Conservation (phyloP, 2,797 vertebrate genomes). For the Pantherophis alleghaniensis region DNA sequence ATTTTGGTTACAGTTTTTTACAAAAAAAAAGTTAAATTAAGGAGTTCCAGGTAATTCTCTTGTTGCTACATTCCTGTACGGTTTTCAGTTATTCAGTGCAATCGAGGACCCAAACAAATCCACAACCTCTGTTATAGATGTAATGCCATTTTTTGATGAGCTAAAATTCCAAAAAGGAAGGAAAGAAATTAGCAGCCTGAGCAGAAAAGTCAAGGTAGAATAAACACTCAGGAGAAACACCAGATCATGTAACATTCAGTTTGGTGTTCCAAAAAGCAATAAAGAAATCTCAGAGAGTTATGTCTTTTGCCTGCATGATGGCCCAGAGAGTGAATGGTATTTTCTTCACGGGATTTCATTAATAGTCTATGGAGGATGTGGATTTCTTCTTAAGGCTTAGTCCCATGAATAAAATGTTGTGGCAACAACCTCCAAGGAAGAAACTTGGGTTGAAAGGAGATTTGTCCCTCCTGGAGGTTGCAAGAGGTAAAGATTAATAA, state of each 20-base stretch:
- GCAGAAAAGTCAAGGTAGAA: slow-evolving; percentile 16
- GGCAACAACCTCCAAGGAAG: slow-evolving; percentile 51
- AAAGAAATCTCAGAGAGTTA: neutral
- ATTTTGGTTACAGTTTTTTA: slow-evolving; percentile 28
- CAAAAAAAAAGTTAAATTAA: slow-evolving; percentile 15
- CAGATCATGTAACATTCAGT: slow-evolving; percentile 2
- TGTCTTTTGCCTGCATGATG: slow-evolving; percentile 5
- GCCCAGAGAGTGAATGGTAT: neutral
- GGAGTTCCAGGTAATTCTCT: slow-evolving; percentile 54
- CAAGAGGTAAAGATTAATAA: slow-evolving; percentile 44
- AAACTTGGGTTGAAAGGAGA: slow-evolving; percentile 55
- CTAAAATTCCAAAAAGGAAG: slow-evolving; percentile 26
- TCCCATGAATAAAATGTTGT: slow-evolving; percentile 56
- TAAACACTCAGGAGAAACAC: neutral
- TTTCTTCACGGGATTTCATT: slow-evolving; percentile 33
- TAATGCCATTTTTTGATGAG: slow-evolving; percentile 6
- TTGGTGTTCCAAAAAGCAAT: neutral
- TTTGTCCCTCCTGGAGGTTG: slow-evolving; percentile 56
- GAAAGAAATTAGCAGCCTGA: slow-evolving; percentile 15
- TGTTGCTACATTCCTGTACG: slow-evolving; percentile 40
- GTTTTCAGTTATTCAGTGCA: slow-evolving; percentile 36
- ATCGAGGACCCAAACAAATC: slow-evolving; percentile 7
- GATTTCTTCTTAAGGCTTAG: slow-evolving; percentile 62
- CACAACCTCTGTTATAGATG: slow-evolving; percentile 4
- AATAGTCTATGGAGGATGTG: slow-evolving; percentile 27